Percentiles rank a stretch among this genome's conserved stretches.
These are phyloP conservation scores for Diphyllodes magnificus DNA, from an alignment of 2,113 vertebrate species.

Conservation along the genomic window DNA sequence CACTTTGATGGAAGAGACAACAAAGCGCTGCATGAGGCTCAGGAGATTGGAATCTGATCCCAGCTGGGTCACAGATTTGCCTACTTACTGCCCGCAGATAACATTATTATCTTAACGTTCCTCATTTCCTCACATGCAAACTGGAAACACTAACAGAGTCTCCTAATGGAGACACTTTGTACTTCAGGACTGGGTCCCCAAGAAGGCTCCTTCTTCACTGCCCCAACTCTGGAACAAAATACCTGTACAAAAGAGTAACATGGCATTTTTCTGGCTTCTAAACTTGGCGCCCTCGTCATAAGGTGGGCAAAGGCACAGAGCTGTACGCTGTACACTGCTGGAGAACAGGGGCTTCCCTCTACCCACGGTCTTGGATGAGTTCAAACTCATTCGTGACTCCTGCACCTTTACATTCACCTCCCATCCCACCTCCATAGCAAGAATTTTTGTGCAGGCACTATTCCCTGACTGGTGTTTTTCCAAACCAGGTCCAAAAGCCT, in stretches of 20 bases:
- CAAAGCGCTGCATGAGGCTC: not conserved
- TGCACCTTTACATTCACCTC: not conserved
- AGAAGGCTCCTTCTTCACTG: not conserved
- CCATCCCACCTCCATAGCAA: not conserved
- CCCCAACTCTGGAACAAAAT: not conserved
- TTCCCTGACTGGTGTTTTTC: not conserved
- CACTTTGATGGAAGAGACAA: not conserved
- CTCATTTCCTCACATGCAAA: not conserved
- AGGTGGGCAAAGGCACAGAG: accelerated
- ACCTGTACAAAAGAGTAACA: not conserved
- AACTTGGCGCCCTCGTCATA: not conserved
- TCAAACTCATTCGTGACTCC: not conserved
- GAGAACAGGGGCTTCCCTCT: not conserved
- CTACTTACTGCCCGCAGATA: not conserved
- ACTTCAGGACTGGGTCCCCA: not conserved
- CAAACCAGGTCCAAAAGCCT: not conserved
- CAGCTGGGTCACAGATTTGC: not conserved
- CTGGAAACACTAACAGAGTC: not conserved
- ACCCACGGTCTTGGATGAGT: not conserved
- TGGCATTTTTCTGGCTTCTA: not conserved
- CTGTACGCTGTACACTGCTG: not conserved
- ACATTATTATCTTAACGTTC: not conserved
- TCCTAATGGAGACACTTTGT: not conserved
- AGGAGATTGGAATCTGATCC: not conserved
- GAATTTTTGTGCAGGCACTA: not conserved